phyloP scores from a whole-genome alignment of 2,797 vertebrate genomes.

The Pteropus rufus region DNA sequence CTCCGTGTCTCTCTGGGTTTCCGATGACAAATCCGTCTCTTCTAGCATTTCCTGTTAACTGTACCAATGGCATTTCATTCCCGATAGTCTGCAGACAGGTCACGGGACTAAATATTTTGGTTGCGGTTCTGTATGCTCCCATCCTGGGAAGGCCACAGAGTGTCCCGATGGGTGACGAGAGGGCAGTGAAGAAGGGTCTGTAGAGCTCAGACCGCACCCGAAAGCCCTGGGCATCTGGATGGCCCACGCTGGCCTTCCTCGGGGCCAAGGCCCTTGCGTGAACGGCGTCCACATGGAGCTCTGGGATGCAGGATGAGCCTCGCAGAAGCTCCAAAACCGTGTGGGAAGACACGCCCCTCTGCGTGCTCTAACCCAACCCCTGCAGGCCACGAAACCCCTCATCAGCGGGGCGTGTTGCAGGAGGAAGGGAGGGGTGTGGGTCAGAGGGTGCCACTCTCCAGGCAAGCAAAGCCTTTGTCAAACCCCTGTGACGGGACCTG shows the following conservation, averaged over 20 bases:
- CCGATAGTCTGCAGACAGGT: neutral
- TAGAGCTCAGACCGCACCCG: no score
- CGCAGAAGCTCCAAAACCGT: neutral
- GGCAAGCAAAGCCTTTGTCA: neutral
- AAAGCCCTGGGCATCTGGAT: no score
- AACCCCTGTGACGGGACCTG: neutral
- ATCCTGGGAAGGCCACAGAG: neutral
- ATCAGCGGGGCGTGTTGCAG: neutral
- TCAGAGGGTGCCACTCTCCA: neutral
- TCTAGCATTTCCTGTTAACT: no score
- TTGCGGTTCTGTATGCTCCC: neutral
- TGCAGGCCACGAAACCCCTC: no score
- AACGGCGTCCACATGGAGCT: neutral
- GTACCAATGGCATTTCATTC: neutral
- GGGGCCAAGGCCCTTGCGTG: no score
- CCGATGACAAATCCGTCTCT: neutral
- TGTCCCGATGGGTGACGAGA: neutral
- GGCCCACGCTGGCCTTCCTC: no score
- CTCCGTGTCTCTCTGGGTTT: neutral
- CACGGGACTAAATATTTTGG: neutral
- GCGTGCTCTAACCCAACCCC: rapidly evolving
- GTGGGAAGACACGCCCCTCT: neutral
- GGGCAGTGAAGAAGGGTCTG: neutral
- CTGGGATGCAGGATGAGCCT: neutral
- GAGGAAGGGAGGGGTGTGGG: no score